Evolutionary conservation across 2,113 vertebrate species (phyloP), one percentile per base, ranked within the genome.

Genomic region (Anthoscopus minutus): DNA sequence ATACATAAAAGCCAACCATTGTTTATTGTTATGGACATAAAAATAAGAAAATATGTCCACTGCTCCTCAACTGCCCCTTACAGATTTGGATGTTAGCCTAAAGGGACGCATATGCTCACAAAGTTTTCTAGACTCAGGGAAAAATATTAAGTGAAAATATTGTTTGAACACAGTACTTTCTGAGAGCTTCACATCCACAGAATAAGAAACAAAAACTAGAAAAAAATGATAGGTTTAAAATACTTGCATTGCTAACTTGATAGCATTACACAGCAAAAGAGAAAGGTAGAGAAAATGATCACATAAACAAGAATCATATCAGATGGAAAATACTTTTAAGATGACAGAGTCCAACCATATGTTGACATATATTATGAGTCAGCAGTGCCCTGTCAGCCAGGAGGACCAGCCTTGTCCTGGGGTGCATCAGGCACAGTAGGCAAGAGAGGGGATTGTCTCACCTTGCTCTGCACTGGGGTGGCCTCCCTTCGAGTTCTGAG

Each of bases 361-460:
- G 4, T 31, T 66, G 27, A 16, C 11, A 25, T 13, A 17, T 17
- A 42, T 11, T 3, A 13, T 22, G 6, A 58, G 37, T 4, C 35
- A 67, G 25, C 21, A 31, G 31, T 35, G 25, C 16, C 44, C 44
- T 22, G 51, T 31, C 16, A 66, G 51, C 13, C 51, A 58, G 6
- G 21, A 27, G 37, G 4, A 7, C 21, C 37, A 67, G 0, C 2
- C 0, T 0, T 37, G 25, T 42, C 25, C 44, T 67, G 21, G 16
- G 13, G 11, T 0, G 3, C 30, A 50, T 4, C 53, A 50, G 17
- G 61, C 31, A 4, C 61, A 76, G 44, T 21, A 66, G 53, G 44
- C 25, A 27, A 33, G 27, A 21, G 61, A 67, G 17, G 44, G 42
- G 21, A 76, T 51, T 67, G 25, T 44, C 21, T 42, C 0, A 2